A percentile compares a stretch with the other conserved stretches of the same genome.
These are phyloP conservation scores for Gobiocypris rarus DNA, from an alignment of 2,113 vertebrate genomes.

Conservation along the genomic window DNA sequence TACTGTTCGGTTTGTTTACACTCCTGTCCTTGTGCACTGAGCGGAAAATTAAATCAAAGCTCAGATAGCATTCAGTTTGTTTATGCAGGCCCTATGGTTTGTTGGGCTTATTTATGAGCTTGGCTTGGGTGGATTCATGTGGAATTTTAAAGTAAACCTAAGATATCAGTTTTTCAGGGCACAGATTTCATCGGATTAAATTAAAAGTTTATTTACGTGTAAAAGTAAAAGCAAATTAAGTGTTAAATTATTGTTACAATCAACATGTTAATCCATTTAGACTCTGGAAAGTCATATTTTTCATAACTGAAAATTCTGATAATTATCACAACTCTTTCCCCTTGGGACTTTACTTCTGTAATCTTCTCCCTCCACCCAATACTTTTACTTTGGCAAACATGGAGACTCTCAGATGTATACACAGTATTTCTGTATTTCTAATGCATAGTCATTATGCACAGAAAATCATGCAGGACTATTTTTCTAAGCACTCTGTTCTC, in stretches of 20 bases:
- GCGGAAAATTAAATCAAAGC: conserved; percentile 10
- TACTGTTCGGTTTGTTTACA: background rate
- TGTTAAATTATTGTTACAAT: background rate
- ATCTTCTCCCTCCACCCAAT: background rate
- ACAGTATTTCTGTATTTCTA: background rate
- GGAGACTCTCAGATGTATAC: background rate
- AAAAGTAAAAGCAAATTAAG: background rate
- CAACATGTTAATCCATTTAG: background rate
- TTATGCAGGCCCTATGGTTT: background rate
- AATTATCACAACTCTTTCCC: background rate
- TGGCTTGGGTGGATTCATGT: background rate
- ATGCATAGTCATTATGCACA: background rate
- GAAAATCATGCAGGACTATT: background rate
- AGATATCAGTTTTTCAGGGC: background rate
- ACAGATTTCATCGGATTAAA: background rate
- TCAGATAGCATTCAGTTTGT: background rate
- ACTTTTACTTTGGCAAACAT: background rate
- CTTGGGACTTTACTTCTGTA: background rate
- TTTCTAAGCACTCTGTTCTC: conserved; percentile 32
- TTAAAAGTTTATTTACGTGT: background rate
- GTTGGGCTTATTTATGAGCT: background rate
- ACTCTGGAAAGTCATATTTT: background rate
- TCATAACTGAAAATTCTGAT: background rate
- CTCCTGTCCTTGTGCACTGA: background rate
- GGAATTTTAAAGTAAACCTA: background rate